A percentile compares a stretch with the other conserved stretches of the same genome.
phyloP scores from a whole-genome alignment of 1,140 invertebrate genomes.

The Melipona quadrifasciata region DNA sequence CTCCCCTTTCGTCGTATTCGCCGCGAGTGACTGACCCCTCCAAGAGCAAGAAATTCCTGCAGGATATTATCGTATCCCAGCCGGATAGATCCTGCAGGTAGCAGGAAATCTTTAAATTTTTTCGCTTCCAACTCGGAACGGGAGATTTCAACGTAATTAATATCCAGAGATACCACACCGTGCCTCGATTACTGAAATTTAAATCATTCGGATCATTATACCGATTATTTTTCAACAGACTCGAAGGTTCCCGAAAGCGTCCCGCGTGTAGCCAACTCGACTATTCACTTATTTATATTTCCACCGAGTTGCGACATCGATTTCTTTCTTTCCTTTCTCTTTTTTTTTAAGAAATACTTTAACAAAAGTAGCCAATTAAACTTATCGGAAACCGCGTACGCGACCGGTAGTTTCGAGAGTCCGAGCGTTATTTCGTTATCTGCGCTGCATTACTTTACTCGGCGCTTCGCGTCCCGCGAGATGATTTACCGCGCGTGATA shows the following conservation, averaged over 20 bases:
- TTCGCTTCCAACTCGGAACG: no score
- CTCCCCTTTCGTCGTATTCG: not conserved
- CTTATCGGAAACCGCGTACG: conserved; percentile 23
- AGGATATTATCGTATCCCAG: not conserved
- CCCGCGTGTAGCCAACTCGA: no score
- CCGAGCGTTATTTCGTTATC: conserved; percentile 9
- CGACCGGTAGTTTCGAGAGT: not conserved
- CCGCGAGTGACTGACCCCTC: conserved; percentile 14
- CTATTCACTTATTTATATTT: no score
- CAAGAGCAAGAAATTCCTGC: conserved; percentile 36
- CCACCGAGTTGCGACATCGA: no score
- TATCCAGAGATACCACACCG: no score
- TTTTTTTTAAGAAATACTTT: not conserved
- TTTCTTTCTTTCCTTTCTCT: no score
- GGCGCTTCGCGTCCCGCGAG: not conserved
- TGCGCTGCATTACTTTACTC: no score
- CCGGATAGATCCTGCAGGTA: not conserved
- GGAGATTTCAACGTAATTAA: no score
- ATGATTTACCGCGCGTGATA: conserved; percentile 33
- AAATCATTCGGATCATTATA: no score
- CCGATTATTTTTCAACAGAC: no score
- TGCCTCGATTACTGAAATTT: no score
- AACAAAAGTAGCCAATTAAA: conserved; percentile 20
- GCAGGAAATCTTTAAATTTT: not conserved
- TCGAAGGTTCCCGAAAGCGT: no score